Conservation (phyloP, 2,797 vertebrate species). For the Xiphorhynchus erythropygius region DNA sequence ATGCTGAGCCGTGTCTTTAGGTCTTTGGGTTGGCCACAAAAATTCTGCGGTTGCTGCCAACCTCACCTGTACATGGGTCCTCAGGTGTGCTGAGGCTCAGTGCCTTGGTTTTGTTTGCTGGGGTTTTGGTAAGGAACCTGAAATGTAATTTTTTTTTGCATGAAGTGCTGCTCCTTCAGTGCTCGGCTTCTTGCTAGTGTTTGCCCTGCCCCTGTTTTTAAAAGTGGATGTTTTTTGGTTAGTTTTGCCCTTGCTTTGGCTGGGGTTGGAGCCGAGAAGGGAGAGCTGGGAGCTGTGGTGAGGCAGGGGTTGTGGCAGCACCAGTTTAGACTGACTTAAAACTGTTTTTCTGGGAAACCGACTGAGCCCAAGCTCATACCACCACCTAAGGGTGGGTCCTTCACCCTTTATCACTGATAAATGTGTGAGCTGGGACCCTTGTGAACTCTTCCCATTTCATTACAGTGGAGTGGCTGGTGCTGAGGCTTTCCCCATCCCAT, state of each 20-base stretch:
- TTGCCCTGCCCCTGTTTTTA: background rate
- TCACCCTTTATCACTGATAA: background rate
- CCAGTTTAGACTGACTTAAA: background rate
- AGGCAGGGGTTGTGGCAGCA: background rate
- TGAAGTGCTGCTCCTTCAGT: background rate
- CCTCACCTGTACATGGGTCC: accelerated
- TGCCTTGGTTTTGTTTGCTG: background rate
- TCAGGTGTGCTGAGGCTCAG: background rate
- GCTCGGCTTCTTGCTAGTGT: background rate
- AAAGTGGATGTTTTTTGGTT: background rate
- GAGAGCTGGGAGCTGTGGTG: accelerated
- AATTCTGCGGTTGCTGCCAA: accelerated
- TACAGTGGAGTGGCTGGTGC: background rate
- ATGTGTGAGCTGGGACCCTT: background rate
- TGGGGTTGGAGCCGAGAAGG: background rate
- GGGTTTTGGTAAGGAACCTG: background rate
- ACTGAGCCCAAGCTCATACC: background rate
- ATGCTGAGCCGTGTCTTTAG: background rate
- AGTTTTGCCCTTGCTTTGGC: background rate
- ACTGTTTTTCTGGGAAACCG: background rate
- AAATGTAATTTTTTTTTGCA: background rate
- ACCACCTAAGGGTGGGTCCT: background rate
- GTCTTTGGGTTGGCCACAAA: background rate
- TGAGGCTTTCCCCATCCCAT: background rate
- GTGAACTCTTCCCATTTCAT: background rate